These are phyloP conservation scores for Hydriomena furcata DNA, from an alignment of 2,888 invertebrate genomes.

Conservation along the genomic window DNA sequence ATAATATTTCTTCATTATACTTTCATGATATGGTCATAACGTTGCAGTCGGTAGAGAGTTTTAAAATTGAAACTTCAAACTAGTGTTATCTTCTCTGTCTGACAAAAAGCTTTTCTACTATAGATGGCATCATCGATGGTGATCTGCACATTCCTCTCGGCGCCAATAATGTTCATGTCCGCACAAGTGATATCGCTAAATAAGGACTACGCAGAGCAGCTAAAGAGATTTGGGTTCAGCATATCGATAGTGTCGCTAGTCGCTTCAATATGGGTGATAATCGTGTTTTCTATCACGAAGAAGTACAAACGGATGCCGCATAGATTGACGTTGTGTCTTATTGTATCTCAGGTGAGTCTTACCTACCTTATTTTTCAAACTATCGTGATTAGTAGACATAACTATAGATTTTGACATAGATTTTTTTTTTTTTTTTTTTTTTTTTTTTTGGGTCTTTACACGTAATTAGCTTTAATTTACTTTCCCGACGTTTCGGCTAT, in stretches of 20 bases:
- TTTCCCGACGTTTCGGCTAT: too few relatives aligned
- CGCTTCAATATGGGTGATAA: constrained; percentile 90
- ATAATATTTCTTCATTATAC: too few relatives aligned
- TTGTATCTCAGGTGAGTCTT: constrained; percentile 91
- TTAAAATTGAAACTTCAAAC: too few relatives aligned
- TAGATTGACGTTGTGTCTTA: constrained; percentile 89
- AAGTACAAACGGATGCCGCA: constrained; percentile 92
- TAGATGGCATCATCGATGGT: constrained; percentile 97
- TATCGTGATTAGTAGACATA: too few relatives aligned
- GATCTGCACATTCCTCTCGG: constrained; percentile 96
- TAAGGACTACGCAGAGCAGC: constrained; percentile 89
- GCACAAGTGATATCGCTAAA: constrained; percentile 95
- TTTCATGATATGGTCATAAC: too few relatives aligned
- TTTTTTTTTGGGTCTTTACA: too few relatives aligned
- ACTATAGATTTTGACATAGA: too few relatives aligned
- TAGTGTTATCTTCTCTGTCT: too few relatives aligned
- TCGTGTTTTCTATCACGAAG: constrained; percentile 89
- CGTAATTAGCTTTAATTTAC: too few relatives aligned
- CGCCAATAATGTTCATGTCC: constrained; percentile 97
- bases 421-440: too few relatives aligned
- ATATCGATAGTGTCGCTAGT: constrained; percentile 91
- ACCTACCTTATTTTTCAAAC: too few relatives aligned
- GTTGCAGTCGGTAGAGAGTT: too few relatives aligned
- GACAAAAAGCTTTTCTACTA: not conserved
- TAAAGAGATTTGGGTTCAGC: constrained; percentile 92